A percentile compares a stretch with the other conserved stretches of the same genome.
Conservation (phyloP, 2,797 vertebrate genomes). For the Poecilia wingei region DNA sequence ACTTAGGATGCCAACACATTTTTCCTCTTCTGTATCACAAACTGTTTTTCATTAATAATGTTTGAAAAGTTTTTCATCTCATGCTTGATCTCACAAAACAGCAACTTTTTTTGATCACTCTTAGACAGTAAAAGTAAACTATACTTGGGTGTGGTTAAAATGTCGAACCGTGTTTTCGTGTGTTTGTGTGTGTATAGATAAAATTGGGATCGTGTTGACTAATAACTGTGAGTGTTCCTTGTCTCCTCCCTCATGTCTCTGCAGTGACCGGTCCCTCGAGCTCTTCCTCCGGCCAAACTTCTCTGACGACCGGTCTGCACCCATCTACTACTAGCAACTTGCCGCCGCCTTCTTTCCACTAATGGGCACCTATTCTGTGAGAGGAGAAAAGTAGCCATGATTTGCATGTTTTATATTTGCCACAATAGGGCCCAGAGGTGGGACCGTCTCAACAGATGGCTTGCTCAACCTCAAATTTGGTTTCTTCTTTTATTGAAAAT, state of each 20-base stretch:
- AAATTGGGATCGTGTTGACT: conserved; percentile 22
- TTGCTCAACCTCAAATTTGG: conserved; percentile 37
- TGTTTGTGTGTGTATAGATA: conserved; percentile 14
- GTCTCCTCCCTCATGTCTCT: conserved; percentile 77
- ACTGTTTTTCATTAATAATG: conserved; percentile 22
- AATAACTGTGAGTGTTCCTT: conserved; percentile 72
- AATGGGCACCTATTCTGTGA: conserved; percentile 37
- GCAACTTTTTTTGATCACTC: conserved; percentile 19
- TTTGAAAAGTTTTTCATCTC: conserved; percentile 51
- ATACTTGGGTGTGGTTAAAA: conserved; percentile 38
- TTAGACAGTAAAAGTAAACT: conserved; percentile 24
- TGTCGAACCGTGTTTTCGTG: conserved; percentile 4
- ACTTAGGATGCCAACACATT: neutral
- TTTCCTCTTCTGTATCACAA: conserved; percentile 4
- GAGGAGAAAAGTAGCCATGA: conserved; percentile 18
- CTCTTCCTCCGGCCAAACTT: conserved; percentile 91
- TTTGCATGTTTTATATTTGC: conserved; percentile 35
- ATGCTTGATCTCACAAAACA: conserved; percentile 71
- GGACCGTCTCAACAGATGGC: conserved; percentile 20
- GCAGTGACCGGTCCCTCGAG: conserved; percentile 91
- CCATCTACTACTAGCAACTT: conserved; percentile 88
- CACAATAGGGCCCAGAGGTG: conserved; percentile 25
- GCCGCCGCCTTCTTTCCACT: conserved; percentile 47
- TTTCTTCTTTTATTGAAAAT: conserved; percentile 40
- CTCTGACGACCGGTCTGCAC: conserved; percentile 90